Conservation (phyloP, 2,888 invertebrate species). For the Athrips mouffetella region DNA sequence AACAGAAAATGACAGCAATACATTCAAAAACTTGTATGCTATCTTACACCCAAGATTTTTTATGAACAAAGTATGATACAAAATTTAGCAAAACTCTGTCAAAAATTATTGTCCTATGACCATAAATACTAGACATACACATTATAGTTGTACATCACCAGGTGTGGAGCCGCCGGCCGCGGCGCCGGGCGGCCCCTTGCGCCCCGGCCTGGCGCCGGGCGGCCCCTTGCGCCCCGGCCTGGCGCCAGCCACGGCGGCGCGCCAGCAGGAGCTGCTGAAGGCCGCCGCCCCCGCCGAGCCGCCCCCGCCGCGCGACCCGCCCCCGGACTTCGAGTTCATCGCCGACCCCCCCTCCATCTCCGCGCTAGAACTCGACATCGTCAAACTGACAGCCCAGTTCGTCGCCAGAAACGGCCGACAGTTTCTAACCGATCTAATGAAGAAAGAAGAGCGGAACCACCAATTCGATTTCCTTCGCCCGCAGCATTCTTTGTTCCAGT, state of each 20-base stretch:
- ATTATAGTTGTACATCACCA: slow-evolving; percentile 15
- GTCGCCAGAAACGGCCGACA: slow-evolving; percentile 99
- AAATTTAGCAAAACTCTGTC: no score
- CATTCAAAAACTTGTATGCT: no score
- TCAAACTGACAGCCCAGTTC: slow-evolving; percentile 98
- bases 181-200: no score
- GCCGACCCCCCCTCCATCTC: slow-evolving; percentile 99
- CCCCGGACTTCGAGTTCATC: slow-evolving; percentile 94
- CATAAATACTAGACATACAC: neutral
- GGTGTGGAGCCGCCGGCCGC: slow-evolving; percentile 41
- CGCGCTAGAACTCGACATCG: slow-evolving; percentile 97
- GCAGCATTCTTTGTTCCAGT: slow-evolving; percentile 98
- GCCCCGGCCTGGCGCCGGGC: slow-evolving; percentile 27
- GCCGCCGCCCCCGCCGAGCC: slow-evolving; percentile 92
- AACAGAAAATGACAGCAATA: no score
- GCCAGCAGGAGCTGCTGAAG: slow-evolving; percentile 92
- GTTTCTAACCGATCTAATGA: slow-evolving; percentile 98
- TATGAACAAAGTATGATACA: no score
- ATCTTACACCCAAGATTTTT: no score
- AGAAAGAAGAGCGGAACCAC: slow-evolving; percentile 97
- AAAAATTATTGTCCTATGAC: no score
- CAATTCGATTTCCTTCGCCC: slow-evolving; percentile 99
- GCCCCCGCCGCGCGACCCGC: slow-evolving; percentile 94
- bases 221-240: slow-evolving; percentile 71
- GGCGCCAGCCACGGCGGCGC: slow-evolving; percentile 87